Base-by-base conservation (phyloP, 2,888 invertebrate genomes). In the Minunthozetes semirufus region DNA sequence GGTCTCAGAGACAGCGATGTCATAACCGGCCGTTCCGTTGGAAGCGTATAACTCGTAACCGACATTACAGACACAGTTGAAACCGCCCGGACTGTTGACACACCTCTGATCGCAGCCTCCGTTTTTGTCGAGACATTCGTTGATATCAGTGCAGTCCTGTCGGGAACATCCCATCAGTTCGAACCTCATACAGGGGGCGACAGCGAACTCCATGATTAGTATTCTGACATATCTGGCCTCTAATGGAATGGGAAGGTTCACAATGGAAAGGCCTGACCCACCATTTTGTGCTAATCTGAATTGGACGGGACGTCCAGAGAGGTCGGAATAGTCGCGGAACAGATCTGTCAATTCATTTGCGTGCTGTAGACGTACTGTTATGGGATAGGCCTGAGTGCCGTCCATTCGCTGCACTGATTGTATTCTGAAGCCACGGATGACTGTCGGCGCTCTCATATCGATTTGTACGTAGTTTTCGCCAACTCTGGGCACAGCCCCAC, bases 61-160 rank as follows among this genome's bases (percentile, higher is more conserved):
- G 61, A 92, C 88, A 81, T 92, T 92, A 81, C 97, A 97, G 77
- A 88, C 88, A 81, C 96, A 97, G 0, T 90, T 88, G 81, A 88
- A 94, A 81, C 90, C 88, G 77, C 95, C 96, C 50, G 94, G 91
- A 76, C 89, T 90, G 79, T 94, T 95, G 61, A 93, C 86, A 83
- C 94, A 95, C 84, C 93, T 93, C 81, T 94, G 94, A 81, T 94
- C 92, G 83, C 94, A 95, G 19, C 94, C 94, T 17, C 94, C 94
- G 81, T 94, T 94, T 79, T 89, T 89, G 42, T 87, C 87, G 63
- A 87, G 87, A 81, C 94, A 95, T 82, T 95, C 94, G 81, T 95
- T 94, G 63, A 93, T 87, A 81, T 95, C 94, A 19, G 76, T 70
- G 81, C 94, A 95, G 81, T 94, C 94, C 79, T 94, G 85, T 79